phyloP scores from a whole-genome alignment of 2,888 invertebrate genomes.

The Lydus trimaculatus region DNA sequence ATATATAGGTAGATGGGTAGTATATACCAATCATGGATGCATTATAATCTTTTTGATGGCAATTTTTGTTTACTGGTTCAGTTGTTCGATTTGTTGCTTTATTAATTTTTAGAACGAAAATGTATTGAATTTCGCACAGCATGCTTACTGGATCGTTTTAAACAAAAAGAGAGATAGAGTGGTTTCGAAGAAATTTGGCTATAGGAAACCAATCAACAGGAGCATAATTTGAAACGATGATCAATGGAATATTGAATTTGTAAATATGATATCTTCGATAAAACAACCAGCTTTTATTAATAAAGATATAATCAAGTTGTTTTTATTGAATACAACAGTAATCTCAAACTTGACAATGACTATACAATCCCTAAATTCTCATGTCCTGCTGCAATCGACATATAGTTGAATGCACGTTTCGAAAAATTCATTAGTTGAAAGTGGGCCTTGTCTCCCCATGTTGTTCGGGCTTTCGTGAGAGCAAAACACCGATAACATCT shows the following conservation, averaged over 20 bases:
- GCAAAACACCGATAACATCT: conserved; percentile 1
- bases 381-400: conserved; percentile 1
- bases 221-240: neutral
- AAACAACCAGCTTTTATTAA: neutral
- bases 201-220: conserved; percentile 1
- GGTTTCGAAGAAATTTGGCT: neutral
- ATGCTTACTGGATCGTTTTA: neutral
- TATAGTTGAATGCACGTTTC: neutral
- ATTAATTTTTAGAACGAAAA: neutral
- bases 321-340: neutral
- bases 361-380: neutral
- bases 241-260: neutral
- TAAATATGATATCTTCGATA: neutral
- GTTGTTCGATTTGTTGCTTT: neutral
- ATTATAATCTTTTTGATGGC: conserved; percentile 35
- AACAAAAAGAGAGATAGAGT: no score
- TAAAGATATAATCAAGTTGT: neutral
- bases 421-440: conserved; percentile 3
- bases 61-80: conserved; percentile 24
- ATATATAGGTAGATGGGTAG: neutral
- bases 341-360: no score
- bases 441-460: neutral
- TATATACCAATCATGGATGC: conserved; percentile 41
- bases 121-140: conserved; percentile 11
- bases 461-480: neutral